Evolutionary conservation across 2,888 invertebrate species (phyloP), one percentile per base, ranked within the genome.

Genomic region (Drosophila meridionalis): DNA sequence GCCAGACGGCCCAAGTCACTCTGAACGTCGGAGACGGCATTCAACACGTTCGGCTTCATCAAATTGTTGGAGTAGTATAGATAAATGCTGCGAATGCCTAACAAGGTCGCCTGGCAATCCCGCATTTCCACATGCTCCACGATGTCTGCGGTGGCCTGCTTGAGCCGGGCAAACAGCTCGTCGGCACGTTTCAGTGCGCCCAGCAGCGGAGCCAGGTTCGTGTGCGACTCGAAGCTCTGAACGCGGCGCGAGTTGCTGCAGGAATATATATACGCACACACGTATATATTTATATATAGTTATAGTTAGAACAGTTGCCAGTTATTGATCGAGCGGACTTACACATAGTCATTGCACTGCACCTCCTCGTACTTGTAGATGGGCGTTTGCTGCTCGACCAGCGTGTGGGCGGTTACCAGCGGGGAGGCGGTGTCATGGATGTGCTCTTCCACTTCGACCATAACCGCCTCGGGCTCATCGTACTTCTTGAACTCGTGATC

Each of bases 371-470:
- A 95, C 32, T 95, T 95, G 86, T 97, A 97, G 2, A 97, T 94
- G 0, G 97, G 96, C 47, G 95, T 96, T 89, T 96, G 96, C 42
- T 95, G 95, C 40, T 94, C 94, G 62, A 94, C 94, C 4, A 95
- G 92, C 0, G 95, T 95, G 20, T 95, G 94, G 5, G 95, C 94
- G 0, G 95, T 95, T 56, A 95, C 93, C 63, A 97, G 93, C 0
- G 96, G 96, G 8, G 96, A 96, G 0, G 96, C 96, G 0, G 96
- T 96, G 93, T 97, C 97, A 53, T 96, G 95, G 63, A 96, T 96
- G 64, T 96, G 96, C 80, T 96, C 97, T 91, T 97, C 97, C 4
- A 97, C 95, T 90, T 97, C 97, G 0, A 97, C 96, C 69, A 97
- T 94, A 1, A 97, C 94, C 0, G 97, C 97, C 80, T 96, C 96